Base-by-base conservation (phyloP, 1,140 invertebrate species). In the Drosophila sp. region DNA sequence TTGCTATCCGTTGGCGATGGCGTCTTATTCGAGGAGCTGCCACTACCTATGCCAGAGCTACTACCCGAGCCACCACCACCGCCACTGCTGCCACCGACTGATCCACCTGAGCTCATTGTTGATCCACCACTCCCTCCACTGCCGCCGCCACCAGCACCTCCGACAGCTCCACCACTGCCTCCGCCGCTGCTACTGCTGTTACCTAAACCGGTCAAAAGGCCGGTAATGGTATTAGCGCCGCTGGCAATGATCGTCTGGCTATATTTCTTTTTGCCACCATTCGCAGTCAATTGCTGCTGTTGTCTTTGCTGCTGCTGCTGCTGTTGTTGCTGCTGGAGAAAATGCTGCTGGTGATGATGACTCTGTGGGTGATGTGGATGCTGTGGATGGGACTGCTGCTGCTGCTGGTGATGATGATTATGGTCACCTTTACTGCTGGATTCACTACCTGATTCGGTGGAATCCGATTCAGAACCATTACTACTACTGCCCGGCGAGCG, bases 401-500 rank as follows among this genome's bases (percentile, higher is more conserved):
- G 60, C 29, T 68, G 72, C 5, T 72, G 75, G 11, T 68, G 68
- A 8, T 76, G 77, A 6, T 81, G 78, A 4, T 73, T 72, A 17
- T 57, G 33, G 6, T 92, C 91, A 38, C 84, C 79, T 64, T 90
- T 90, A 47, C 67, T 75, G 47, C 82, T 90, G 6, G 84, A 70
- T 41, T 92, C 92, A 60, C 90, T 92, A 27, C 91, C 91, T 32
- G 92, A 92, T 63, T 92, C 90, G 47, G 87, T 90, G 8, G 91
- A 91, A 50, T 91, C 87, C 8, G 91, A 87, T 32, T 90, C 90
- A 4, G 90, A 92, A 58, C 92, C 93, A 47, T 93, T 92, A 68
- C 90, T 92, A n/a, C 92, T 92, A 72, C 93, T 75, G 57, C 90
- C 47, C 72, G 84, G 70, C 25, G 90, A 91, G 17, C 79, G 74